Percentiles rank a stretch among this genome's conserved stretches.
These are phyloP conservation scores for Sapayoa aenigma DNA, from an alignment of 2,113 vertebrate genomes.

Conservation along the genomic window DNA sequence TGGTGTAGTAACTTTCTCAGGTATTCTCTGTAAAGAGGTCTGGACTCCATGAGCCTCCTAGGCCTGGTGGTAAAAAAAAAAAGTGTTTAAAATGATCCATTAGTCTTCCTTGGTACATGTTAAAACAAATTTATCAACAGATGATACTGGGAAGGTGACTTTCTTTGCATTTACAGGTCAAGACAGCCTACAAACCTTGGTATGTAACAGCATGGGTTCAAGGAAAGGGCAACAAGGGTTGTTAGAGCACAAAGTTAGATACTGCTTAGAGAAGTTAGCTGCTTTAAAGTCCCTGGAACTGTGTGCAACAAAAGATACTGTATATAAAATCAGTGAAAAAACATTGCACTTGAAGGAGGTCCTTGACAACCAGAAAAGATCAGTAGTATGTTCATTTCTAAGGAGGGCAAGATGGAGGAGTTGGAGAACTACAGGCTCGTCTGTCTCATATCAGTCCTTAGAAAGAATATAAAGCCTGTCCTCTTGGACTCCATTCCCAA, in stretches of 20 bases:
- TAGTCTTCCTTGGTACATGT: background rate
- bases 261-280: background rate
- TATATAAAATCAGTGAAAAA: background rate
- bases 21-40: background rate
- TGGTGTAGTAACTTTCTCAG: background rate
- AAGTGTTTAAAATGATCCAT: background rate
- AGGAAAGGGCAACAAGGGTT: background rate
- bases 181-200: background rate
- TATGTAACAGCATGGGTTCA: background rate
- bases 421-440: background rate
- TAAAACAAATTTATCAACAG: background rate
- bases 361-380: background rate
- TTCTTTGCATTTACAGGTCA: background rate
- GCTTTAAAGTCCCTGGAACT: background rate
- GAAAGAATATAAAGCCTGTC: background rate
- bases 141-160: background rate
- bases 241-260: background rate
- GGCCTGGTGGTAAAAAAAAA: background rate
- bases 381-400: background rate
- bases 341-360: background rate
- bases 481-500: background rate
- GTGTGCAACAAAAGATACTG: background rate
- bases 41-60: background rate
- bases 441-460: background rate
- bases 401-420: background rate